These are phyloP conservation scores for Flabesymbios commensalis DNA, from an alignment of 2,888 invertebrate genomes.

Conservation along the genomic window DNA sequence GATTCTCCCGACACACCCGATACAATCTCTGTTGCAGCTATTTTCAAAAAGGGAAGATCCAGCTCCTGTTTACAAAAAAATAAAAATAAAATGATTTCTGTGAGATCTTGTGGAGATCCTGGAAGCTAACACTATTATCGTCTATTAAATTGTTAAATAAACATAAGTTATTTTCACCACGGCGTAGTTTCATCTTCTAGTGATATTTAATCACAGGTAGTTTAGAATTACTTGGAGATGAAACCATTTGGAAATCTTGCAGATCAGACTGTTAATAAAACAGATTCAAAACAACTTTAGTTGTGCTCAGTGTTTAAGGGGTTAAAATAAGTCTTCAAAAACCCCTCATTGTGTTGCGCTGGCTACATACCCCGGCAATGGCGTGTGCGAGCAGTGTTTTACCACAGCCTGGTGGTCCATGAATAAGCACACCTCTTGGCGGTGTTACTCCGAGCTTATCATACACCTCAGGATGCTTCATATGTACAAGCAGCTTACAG, in stretches of 20 bases:
- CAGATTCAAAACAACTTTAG: not conserved
- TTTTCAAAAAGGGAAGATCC: constrained; percentile 79
- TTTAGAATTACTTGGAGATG: too few relatives aligned
- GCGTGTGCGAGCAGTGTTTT: constrained; percentile 65
- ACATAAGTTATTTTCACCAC: too few relatives aligned
- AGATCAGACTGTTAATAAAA: too few relatives aligned
- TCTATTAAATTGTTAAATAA: too few relatives aligned
- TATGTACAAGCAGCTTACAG: constrained; percentile 7
- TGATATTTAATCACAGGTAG: too few relatives aligned
- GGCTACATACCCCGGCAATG: constrained; percentile 62
- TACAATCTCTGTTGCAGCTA: constrained; percentile 89
- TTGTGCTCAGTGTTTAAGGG: not conserved
- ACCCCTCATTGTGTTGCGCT: too few relatives aligned
- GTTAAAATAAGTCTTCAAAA: not conserved
- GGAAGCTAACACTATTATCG: too few relatives aligned
- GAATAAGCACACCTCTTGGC: constrained; percentile 86
- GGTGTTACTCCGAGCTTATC: constrained; percentile 80
- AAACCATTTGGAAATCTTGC: too few relatives aligned
- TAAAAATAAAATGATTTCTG: not conserved
- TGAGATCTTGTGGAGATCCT: too few relatives aligned
- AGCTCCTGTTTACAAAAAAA: constrained; percentile 70
- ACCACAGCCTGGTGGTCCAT: constrained; percentile 96
- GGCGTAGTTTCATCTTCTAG: too few relatives aligned
- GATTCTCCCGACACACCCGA: constrained; percentile 95
- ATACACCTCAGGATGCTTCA: constrained; percentile 79